Percentiles rank a stretch among this genome's conserved stretches.
phyloP scores from a whole-genome alignment of 2,888 invertebrate genomes.

The Tenthredo distinguenda region DNA sequence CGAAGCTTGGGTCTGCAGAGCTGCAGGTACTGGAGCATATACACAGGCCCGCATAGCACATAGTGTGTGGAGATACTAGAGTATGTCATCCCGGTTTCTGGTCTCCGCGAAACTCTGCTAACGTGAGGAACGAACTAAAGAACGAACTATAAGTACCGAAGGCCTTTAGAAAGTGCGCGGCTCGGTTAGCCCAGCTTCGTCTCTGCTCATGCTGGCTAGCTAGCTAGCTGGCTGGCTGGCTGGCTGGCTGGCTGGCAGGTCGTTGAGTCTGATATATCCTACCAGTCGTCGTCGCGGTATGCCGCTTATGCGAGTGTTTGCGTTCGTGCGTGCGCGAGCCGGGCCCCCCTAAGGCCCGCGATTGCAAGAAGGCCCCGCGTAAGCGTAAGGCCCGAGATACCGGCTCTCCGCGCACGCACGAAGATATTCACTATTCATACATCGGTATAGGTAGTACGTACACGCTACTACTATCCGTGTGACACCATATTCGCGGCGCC shows the following conservation, averaged over 20 bases:
- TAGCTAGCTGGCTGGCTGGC: conserved; percentile 56
- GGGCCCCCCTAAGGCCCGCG: neutral
- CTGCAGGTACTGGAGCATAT: no score
- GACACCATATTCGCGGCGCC: conserved; percentile 14
- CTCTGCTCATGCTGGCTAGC: conserved; percentile 49
- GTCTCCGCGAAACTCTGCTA: neutral
- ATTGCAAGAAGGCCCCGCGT: neutral
- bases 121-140: neutral
- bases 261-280: conserved; percentile 61
- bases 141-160: conserved; percentile 61
- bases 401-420: neutral
- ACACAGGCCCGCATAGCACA: no score
- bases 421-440: neutral
- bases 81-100: neutral
- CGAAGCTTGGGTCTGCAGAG: no score
- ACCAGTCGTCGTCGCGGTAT: conserved; percentile 11
- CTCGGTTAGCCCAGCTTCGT: conserved; percentile 55
- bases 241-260: conserved; percentile 63
- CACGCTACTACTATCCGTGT: neutral
- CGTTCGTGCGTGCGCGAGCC: neutral
- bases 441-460: neutral
- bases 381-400: neutral
- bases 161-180: conserved; percentile 74
- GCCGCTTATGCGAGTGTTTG: neutral
- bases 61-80: neutral